Percentiles rank a stretch among this genome's conserved stretches.
phyloP scores from a whole-genome alignment of 2,797 vertebrate species.

The Phalanger gymnotis region DNA sequence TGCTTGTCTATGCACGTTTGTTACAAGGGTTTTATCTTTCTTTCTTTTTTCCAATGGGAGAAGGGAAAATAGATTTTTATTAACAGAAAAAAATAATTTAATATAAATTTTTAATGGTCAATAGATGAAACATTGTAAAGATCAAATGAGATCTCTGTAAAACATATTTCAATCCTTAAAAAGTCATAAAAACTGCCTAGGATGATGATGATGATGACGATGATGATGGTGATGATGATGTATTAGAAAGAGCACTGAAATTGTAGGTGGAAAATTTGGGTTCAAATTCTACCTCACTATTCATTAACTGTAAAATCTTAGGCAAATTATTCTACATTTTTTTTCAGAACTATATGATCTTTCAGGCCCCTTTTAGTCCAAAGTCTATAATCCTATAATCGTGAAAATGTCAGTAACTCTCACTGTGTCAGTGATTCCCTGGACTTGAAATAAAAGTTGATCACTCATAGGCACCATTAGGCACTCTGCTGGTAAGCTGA shows the following conservation, averaged over 20 bases:
- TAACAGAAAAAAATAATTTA: neutral
- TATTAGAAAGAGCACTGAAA: neutral
- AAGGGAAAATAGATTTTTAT: neutral
- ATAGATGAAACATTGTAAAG: neutral
- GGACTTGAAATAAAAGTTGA: conserved; percentile 21
- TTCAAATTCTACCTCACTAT: neutral
- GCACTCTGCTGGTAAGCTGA: neutral
- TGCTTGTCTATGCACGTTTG: neutral
- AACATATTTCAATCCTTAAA: neutral
- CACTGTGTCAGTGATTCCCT: neutral
- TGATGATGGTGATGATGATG: neutral
- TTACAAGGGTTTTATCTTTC: neutral
- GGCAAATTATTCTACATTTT: neutral
- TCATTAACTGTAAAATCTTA: neutral
- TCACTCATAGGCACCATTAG: neutral
- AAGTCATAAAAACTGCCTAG: neutral
- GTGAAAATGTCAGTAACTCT: neutral
- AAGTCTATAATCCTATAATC: neutral
- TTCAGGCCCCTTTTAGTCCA: neutral
- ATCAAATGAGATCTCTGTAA: neutral
- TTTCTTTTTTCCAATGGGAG: no score
- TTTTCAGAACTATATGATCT: neutral
- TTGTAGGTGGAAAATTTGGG: neutral
- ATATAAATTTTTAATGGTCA: neutral
- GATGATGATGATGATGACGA: no score